These are phyloP conservation scores for Drosophila atroscutellata DNA, from an alignment of 2,888 invertebrate genomes.

Conservation along the genomic window DNA sequence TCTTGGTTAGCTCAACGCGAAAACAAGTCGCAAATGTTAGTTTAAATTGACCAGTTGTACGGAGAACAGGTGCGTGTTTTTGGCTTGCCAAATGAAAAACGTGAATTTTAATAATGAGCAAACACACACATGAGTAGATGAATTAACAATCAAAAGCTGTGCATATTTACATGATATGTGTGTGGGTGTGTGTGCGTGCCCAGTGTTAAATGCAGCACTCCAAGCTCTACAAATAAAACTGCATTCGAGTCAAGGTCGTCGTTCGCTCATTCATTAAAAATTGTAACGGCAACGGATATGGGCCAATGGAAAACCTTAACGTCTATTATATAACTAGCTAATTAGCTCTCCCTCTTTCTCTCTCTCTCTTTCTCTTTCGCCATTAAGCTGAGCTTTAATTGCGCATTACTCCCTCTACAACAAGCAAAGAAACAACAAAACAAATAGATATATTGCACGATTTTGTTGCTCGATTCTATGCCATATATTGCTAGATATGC, in stretches of 20 bases:
- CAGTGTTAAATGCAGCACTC: conserved; percentile 37
- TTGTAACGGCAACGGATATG: conserved; percentile 27
- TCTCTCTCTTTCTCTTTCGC: too few relatives aligned
- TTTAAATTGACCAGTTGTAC: conserved; percentile 52
- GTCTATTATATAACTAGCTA: conserved; percentile 34
- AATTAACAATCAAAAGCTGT: conserved; percentile 71
- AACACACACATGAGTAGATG: conserved; percentile 4
- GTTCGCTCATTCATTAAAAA: conserved; percentile 44
- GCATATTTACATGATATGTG: conserved; percentile 52
- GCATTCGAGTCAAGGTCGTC: conserved; percentile 66
- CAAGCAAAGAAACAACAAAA: neutral
- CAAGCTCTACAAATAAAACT: conserved; percentile 41
- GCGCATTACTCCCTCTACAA: conserved; percentile 23
- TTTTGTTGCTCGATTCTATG: conserved; percentile 14
- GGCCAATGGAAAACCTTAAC: conserved; percentile 9
- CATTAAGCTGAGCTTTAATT: neutral
- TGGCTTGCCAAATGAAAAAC: conserved; percentile 12
- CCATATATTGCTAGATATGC: neutral
- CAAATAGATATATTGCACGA: conserved; percentile 22
- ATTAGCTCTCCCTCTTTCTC: too few relatives aligned
- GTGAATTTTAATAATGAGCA: conserved; percentile 1
- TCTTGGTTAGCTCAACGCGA: conserved; percentile 23
- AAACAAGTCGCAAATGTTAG: conserved; percentile 35
- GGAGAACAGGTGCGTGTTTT: conserved; percentile 56
- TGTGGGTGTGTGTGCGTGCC: conserved; percentile 23